These are phyloP conservation scores for Pluvianellus socialis DNA, from an alignment of 2,113 vertebrate genomes.

Conservation along the genomic window DNA sequence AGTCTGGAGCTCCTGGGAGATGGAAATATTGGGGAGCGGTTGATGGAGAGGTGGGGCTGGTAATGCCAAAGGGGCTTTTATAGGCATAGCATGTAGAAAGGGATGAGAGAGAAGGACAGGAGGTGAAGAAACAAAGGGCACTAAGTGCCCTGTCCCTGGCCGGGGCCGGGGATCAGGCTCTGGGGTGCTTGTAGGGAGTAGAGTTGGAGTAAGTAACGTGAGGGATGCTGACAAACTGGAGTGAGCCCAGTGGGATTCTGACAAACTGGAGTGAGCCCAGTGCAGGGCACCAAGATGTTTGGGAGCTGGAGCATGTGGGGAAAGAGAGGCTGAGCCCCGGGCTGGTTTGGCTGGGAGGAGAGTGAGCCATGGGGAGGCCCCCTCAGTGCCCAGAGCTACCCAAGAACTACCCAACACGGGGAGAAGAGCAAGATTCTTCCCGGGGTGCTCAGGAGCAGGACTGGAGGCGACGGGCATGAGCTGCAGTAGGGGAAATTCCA, in stretches of 20 bases:
- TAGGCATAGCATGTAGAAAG: background rate
- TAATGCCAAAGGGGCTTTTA: background rate
- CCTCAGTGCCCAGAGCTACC: background rate
- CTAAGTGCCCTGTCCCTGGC: background rate
- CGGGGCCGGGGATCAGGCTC: background rate
- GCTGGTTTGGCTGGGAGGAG: background rate
- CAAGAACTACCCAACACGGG: accelerated
- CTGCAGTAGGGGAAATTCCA: background rate
- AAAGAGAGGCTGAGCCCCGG: background rate
- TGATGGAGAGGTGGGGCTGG: slow-evolving; percentile 36
- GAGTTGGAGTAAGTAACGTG: background rate
- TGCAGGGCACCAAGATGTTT: background rate
- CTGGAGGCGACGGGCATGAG: background rate
- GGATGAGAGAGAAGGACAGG: background rate
- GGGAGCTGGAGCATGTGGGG: background rate
- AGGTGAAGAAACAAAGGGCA: background rate
- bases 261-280: background rate
- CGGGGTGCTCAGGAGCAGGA: background rate
- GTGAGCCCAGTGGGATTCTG: background rate
- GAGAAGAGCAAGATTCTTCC: background rate
- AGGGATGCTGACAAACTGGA: background rate
- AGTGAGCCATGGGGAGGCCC: background rate
- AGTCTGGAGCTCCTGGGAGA: background rate
- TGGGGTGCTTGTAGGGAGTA: background rate
- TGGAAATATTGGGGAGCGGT: background rate